phyloP scores from a whole-genome alignment of 2,113 vertebrate genomes.

The cattle (Bos taurus) region ARS-UCD2.0 NC_037357.1:29616501-29617000 shows the following conservation, averaged over 20 bases:
- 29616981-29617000: constrained; percentile 22
- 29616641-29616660: neutral
- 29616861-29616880: constrained; percentile 37
- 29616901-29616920: constrained; percentile 52
- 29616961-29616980: constrained; percentile 24
- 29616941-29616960: constrained; percentile 19
- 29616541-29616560: neutral
- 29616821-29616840: constrained; percentile 59
- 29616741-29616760: constrained; percentile 49
- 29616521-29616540: neutral
- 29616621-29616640: neutral
- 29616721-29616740: constrained; percentile 48
- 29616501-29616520: neutral
- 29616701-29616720: constrained; percentile 45
- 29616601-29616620: neutral
- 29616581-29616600: neutral
- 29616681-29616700: constrained; percentile 41
- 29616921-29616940: constrained; percentile 42
- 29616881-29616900: constrained; percentile 49
- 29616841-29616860: constrained; percentile 42
- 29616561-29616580: neutral
- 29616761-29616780: neutral
- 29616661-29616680: neutral
- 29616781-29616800: constrained; percentile 33
- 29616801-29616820: constrained; percentile 33